Base-by-base conservation (phyloP, 64 coral and sea anemone genomes). In the Hydrozoanthus tunicans region DNA sequence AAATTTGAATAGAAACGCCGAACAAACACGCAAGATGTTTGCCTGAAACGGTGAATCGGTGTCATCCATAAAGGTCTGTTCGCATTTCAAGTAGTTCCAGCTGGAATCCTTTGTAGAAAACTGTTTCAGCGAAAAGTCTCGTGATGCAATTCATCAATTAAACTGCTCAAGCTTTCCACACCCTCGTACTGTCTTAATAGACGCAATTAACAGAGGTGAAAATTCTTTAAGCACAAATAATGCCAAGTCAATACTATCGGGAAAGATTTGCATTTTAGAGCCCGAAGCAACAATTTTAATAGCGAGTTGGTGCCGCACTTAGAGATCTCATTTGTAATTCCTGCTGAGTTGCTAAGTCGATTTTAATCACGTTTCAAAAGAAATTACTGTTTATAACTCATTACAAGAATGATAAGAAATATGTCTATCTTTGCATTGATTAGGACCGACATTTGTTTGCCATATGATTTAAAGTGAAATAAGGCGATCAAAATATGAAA, bases 111-210 rank as follows among this genome's bases (percentile, higher is more conserved):
- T 13, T 27, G 84, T 12, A 7, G 57, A 81, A 83, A 73, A 75
- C 51, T 13, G 17, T 51, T 65, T 57, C 72, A n/a, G 83, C 3
- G 67, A 25, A 72, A 72, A 9, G 24, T 58, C 9, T 70, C 32
- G 53, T 26, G 1, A 60, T 70, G 8, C 23, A n/a, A 59, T 14
- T 75, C 55, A 26, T 58, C 57, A 25, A 70, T 6, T 72, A 56
- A 15, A 70, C 17, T 58, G 51, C 32, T 56, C 14, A 74, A n/a
- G 12, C 1, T 88, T 26, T 88, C 70, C 12, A 56, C 69, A 59
- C 55, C 84, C 56, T 58, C 69, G 73, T 88, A 88, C 60, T 13
- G 13, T 74, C 9, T 72, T 88, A 88, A 88, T 74, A 88, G 55
- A 59, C 10, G 25, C 69, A 88, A 88, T 74, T 88, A 59, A 32